A percentile compares a stretch with the other conserved stretches of the same genome.
Evolutionary conservation across 2,888 invertebrate genomes (phyloP).

Genomic region (Lochmaea crataegi): DNA sequence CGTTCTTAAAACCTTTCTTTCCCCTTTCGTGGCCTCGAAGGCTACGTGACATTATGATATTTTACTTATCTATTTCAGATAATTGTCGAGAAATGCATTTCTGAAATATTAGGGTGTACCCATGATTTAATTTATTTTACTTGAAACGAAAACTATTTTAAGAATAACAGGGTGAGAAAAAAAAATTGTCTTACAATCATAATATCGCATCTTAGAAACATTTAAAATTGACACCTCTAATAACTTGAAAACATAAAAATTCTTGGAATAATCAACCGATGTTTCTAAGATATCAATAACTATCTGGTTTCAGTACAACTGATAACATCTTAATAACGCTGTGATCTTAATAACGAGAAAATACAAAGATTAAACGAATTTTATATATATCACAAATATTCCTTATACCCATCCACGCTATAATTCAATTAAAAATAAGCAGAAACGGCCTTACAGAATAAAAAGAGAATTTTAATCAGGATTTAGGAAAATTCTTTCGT

Average conservation of each 20-base stretch:
- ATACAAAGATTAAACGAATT: slow-evolving; percentile 36
- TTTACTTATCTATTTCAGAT: too few relatives aligned
- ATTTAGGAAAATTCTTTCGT: too few relatives aligned
- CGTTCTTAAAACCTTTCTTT: too few relatives aligned
- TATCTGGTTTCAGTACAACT: slow-evolving; percentile 36
- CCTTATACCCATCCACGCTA: slow-evolving; percentile 30
- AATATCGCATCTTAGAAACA: not conserved
- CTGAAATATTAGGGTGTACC: too few relatives aligned
- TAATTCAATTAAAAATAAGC: slow-evolving; percentile 43
- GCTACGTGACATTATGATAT: too few relatives aligned
- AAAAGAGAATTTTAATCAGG: not conserved
- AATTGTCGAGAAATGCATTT: too few relatives aligned
- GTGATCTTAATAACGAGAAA: slow-evolving; percentile 34
- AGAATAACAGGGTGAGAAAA: too few relatives aligned
- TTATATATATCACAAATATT: slow-evolving; percentile 39
- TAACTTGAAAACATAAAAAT: slow-evolving; percentile 10
- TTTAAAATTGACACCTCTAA: not conserved
- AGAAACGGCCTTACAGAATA: not conserved
- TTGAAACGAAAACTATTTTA: too few relatives aligned
- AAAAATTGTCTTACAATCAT: too few relatives aligned
- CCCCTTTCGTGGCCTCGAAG: too few relatives aligned
- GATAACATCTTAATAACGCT: slow-evolving; percentile 34
- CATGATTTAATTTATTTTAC: too few relatives aligned
- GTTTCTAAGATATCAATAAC: slow-evolving; percentile 30
- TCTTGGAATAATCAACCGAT: slow-evolving; percentile 5